Conservation (phyloP, 2,888 invertebrate genomes). For the Eupithecia tripunctaria region DNA sequence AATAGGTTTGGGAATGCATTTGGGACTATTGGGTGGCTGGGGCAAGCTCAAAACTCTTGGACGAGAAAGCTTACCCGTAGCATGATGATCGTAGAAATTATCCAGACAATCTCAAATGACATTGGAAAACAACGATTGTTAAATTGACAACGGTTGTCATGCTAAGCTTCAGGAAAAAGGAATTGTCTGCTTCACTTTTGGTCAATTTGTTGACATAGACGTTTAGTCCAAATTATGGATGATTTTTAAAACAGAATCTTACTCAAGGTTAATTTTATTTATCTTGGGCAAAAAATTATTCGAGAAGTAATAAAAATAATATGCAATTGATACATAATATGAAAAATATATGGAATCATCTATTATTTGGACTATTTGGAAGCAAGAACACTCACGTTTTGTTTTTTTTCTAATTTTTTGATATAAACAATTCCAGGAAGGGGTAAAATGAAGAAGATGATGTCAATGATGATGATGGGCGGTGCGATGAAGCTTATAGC, state of each 20-base stretch:
- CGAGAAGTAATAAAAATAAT: too few relatives aligned
- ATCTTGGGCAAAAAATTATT: neutral
- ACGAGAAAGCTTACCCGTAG: constrained; percentile 25
- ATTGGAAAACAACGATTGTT: constrained; percentile 9
- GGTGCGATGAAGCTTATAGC: constrained; percentile 93
- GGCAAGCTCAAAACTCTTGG: constrained; percentile 20
- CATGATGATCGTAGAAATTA: constrained; percentile 36
- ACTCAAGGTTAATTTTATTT: neutral
- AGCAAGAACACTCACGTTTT: neutral
- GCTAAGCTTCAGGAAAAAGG: constrained; percentile 15
- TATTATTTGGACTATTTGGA: neutral
- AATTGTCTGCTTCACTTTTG: neutral
- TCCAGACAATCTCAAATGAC: constrained; percentile 5
- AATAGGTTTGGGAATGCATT: constrained; percentile 1
- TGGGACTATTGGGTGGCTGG: constrained; percentile 19
- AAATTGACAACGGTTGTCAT: constrained; percentile 37
- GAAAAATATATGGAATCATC: neutral
- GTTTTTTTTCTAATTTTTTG: neutral
- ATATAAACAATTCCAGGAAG: constrained; percentile 84
- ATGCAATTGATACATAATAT: too few relatives aligned
- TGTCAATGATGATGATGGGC: constrained; percentile 96
- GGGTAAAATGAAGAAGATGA: constrained; percentile 95
- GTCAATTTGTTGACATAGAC: neutral
- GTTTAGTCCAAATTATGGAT: neutral
- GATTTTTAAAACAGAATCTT: neutral